A percentile compares a stretch with the other conserved stretches of the same genome.
Evolutionary conservation across 2,113 vertebrate genomes (phyloP).

Genomic region (Oostethus manadensis): DNA sequence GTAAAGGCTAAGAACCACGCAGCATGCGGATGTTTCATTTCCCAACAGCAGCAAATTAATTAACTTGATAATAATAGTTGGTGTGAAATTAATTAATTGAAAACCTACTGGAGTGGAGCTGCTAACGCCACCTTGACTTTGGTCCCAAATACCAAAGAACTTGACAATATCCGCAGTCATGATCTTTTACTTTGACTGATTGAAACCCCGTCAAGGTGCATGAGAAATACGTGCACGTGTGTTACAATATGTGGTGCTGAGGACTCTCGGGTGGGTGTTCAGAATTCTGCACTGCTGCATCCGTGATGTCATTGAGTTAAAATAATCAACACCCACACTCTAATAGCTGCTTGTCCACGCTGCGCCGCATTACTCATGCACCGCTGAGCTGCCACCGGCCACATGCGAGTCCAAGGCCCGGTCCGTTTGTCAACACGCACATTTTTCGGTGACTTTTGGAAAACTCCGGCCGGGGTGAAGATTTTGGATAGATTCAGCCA

Average conservation of each 20-base stretch:
- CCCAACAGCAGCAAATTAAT: neutral
- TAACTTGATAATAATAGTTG: neutral
- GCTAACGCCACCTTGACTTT: no score
- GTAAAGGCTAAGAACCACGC: neutral
- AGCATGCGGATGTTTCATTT: neutral
- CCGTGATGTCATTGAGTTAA: conserved; percentile 30
- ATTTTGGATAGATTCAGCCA: no score
- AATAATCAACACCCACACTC: conserved; percentile 45
- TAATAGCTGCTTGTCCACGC: conserved; percentile 40
- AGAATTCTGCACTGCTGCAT: conserved; percentile 18
- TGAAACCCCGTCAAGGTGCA: conserved; percentile 13
- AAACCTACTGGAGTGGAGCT: no score
- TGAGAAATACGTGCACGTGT: conserved; percentile 21
- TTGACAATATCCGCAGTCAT: neutral
- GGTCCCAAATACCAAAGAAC: no score
- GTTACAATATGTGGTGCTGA: conserved; percentile 27
- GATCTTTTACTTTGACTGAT: neutral
- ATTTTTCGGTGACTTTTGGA: no score
- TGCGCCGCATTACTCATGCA: conserved; percentile 24
- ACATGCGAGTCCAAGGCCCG: conserved; percentile 30
- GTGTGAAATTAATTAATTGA: no score
- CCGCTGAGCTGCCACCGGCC: conserved; percentile 28
- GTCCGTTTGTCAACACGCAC: no score
- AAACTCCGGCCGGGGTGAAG: no score
- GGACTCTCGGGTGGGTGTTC: conserved; percentile 41